Evolutionary conservation across 2,888 invertebrate species (phyloP), one percentile per base, ranked within the genome.

Genomic region (Spialia ferax): DNA sequence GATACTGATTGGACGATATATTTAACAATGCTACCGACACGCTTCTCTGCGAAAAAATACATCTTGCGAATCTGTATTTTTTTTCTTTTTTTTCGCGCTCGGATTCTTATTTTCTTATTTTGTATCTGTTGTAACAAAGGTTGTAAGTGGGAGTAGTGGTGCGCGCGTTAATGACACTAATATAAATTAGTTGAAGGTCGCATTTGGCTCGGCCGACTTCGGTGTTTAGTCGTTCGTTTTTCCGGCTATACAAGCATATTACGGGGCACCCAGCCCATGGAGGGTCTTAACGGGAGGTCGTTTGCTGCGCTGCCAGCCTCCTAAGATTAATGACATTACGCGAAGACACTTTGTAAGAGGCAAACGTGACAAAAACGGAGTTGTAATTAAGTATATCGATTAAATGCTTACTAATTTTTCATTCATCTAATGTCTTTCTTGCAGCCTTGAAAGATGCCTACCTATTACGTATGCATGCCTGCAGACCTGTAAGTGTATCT

Each of bases 1-100:
- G 85, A 86, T 90, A 91, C 92, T 93, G 92, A 93, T 93, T 93
- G 92, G 91, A 89, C 92, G 86, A 92, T 92, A 92, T 93, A 93
- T 93, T 92, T 91, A 92, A 91, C 89, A 91, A 91, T 87, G 87
- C 86, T 88, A 87, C 89, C 86, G 88, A 87, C 89, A 89, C 86
- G 86, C 85, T 87, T 80, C 86, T 86, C 82, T 83, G 80, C 81
- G 83, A 87, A 89, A 89, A 91, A 89, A 91, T 91, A 91, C 84
- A 88, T 90, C 88, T 90, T 88, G 84, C 84, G 85, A 75, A 74
- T 73, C 76, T 87, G 85, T 86, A 83, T 87, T 82, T 86, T 84
- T 89, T 89, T 54, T 2, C n/a, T 52, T 65, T 65, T 87, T 89
- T 87, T 84, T 85, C 83, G 73, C 73, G 76, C 77, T 79, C 83